Evolutionary conservation across 2,797 vertebrate genomes (phyloP), one percentile per base, ranked within the genome.

Genomic region (Muscicapa striata): DNA sequence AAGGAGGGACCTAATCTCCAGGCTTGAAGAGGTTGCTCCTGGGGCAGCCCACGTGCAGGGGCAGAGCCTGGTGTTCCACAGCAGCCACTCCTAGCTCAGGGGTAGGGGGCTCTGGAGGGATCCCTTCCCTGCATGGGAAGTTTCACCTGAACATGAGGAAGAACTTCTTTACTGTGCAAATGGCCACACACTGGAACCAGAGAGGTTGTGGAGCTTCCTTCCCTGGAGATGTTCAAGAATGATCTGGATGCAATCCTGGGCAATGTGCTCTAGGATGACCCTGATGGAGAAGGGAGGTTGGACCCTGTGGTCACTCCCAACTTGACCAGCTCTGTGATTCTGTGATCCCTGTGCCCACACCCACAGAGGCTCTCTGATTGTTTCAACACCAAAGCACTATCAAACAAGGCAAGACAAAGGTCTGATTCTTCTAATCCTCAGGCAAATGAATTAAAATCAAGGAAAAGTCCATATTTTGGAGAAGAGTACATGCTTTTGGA

Each of bases 1-100:
- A 81, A 75, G 92, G 89, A 95, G 68, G 59, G 83, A 88, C 81
- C 52, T 78, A 77, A 81, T 80, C 29, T 64, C 84, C 17, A 51
- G 79, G 84, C 49, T 91, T 62, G 81, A 87, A 91, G 74, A 69
- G 27, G 73, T 48, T 95, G 58, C 29, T 96, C 64, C 64, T 80
- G 48, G n/a, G 78, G 34, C n/a, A 88, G 88, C 36, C 69, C 46
- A 13, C 0, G 1, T 18, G 59, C 67, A 61, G 67, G 61, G 34
- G 43, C 68, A 93, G 68, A 95, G 84, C 46, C 52, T 4, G 1
- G 30, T 27, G 6, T 43, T 36, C 63, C 64, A 30, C 43, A 75
- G 30, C 17, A 76, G 46, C 40, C 3, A 1, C 34, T 79, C 55
- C 55, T n/a, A 48, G 36, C 30, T 66, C 63, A 45, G 63, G 18